Conservation (phyloP, 2,797 vertebrate species). For the Setipinna tenuifilis region DNA sequence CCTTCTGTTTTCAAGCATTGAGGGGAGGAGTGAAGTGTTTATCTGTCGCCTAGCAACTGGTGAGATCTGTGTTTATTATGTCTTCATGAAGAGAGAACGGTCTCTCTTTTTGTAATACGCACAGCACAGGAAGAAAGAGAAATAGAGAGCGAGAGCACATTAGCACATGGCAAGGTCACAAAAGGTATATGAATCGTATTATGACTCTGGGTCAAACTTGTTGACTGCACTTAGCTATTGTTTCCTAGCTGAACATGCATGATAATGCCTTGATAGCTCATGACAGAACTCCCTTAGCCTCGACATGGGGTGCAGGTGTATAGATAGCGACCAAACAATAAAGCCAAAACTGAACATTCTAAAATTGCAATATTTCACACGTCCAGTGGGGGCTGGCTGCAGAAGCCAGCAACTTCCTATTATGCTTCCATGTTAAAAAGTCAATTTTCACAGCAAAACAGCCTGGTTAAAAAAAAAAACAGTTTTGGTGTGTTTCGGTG, state of each 20-base stretch:
- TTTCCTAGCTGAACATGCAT: not conserved
- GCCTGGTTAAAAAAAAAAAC: too few species aligned
- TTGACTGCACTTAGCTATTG: not conserved
- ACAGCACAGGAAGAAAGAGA: not conserved
- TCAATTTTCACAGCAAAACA: too few species aligned
- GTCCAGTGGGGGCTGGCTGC: too few species aligned
- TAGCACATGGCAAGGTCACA: not conserved
- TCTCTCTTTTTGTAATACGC: not conserved
- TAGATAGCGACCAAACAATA: too few species aligned
- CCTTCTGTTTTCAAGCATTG: constrained; percentile 49
- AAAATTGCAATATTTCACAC: too few species aligned
- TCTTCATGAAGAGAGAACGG: not conserved
- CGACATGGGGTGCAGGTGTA: not conserved
- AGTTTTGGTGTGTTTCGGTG: too few species aligned
- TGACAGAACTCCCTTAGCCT: not conserved
- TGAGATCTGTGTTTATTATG: constrained; percentile 45
- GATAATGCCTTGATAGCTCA: not conserved
- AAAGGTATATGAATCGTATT: too few species aligned
- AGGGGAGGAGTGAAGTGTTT: constrained; percentile 54
- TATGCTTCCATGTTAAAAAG: too few species aligned
- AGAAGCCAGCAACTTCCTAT: too few species aligned
- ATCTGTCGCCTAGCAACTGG: constrained; percentile 67
- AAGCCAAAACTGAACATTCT: too few species aligned
- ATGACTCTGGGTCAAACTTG: not conserved
- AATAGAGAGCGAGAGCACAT: not conserved